Evolutionary conservation across 1,140 invertebrate genomes (phyloP).

Genomic region (Drosophila repleta): DNA sequence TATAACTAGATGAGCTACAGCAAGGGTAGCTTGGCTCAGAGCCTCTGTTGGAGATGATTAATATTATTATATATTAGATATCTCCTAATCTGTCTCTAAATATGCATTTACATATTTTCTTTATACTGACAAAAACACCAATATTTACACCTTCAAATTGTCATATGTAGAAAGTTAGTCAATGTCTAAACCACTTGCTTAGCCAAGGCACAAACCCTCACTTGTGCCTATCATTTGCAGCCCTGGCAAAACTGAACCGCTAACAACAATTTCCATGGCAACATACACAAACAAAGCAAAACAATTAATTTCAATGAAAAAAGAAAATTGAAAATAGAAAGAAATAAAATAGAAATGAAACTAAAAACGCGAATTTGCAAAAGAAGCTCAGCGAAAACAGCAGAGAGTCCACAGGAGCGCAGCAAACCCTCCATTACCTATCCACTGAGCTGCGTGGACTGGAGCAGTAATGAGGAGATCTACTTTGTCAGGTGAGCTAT

Average conservation of each 20-base stretch:
- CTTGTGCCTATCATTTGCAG: conserved; percentile 6
- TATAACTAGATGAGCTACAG: too few relatives aligned
- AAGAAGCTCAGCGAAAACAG: conserved; percentile 49
- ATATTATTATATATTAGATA: too few relatives aligned
- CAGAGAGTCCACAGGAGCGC: conserved; percentile 83
- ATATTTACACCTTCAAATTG: not conserved
- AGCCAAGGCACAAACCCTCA: conserved; percentile 18
- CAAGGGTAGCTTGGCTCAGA: too few relatives aligned
- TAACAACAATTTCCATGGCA: conserved; percentile 7
- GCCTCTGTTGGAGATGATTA: too few relatives aligned
- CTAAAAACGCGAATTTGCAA: conserved; percentile 74
- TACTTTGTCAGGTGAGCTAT: conserved; percentile 91
- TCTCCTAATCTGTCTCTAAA: too few relatives aligned
- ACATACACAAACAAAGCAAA: conserved; percentile 30
- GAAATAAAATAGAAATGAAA: conserved; percentile 66
- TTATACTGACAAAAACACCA: too few relatives aligned
- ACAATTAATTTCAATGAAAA: not conserved
- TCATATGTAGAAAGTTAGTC: not conserved
- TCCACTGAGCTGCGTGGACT: conserved; percentile 93
- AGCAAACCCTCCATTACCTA: conserved; percentile 85
- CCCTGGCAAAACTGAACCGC: conserved; percentile 11
- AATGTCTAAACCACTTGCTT: conserved; percentile 10
- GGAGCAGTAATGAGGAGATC: conserved; percentile 96
- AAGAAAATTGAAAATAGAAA: not conserved
- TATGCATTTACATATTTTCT: too few relatives aligned